Conservation (phyloP, 2,888 invertebrate genomes). For the Acanthosepion esculentum region DNA sequence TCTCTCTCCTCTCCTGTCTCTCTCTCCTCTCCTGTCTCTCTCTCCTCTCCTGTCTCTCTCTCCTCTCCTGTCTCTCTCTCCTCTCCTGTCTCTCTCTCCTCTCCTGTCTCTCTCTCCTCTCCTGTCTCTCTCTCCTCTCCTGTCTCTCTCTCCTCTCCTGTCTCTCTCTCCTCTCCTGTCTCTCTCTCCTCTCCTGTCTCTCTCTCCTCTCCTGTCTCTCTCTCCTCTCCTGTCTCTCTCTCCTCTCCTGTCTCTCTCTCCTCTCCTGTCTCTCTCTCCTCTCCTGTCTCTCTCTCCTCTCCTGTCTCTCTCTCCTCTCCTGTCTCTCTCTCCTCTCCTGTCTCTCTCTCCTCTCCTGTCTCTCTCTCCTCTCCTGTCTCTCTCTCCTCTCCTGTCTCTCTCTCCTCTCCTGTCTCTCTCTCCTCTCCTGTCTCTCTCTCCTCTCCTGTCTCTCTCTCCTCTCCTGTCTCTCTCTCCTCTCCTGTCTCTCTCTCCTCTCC, state of each 20-base stretch:
- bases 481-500: too few relatives aligned
- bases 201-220: neutral
- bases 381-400: neutral
- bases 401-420: neutral
- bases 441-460: too few relatives aligned
- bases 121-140: too few relatives aligned
- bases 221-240: neutral
- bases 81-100: too few relatives aligned
- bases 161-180: neutral
- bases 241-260: neutral
- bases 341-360: neutral
- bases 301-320: neutral
- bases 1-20: neutral
- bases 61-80: too few relatives aligned
- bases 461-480: too few relatives aligned
- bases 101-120: too few relatives aligned
- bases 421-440: neutral
- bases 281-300: neutral
- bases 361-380: neutral
- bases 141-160: too few relatives aligned
- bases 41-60: too few relatives aligned
- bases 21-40: neutral
- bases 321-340: neutral
- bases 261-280: neutral
- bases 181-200: neutral